Base-by-base conservation (phyloP, 1,140 invertebrate species). In the Agrilus planipennis region DNA sequence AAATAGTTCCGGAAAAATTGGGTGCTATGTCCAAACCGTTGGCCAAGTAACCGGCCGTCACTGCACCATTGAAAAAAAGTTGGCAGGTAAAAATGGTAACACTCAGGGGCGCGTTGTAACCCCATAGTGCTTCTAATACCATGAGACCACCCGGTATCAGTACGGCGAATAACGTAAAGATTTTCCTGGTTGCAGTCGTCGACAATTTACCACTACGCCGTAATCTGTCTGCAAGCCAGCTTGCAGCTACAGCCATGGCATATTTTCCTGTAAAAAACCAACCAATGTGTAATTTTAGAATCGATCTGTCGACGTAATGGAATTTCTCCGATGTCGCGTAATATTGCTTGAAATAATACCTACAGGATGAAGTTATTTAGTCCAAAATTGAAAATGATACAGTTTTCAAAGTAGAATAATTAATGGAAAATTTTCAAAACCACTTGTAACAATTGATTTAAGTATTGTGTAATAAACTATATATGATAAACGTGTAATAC, bases 21-120 rank as follows among this genome's bases (percentile, higher is more conserved):
- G 86, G 87, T 2, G 88, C 88, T 52, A 93, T 89, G 53, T 92
- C 88, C 27, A 90, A 65, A 16, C 84, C 84, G 56, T 91, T 93
- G 38, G 88, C 81, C 15, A 91, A 69, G 60, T 88, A 91, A 3
- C 88, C 88, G 21, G 81, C 84, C 1, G 85, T 89, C 6, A 89
- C 84, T 0, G 76, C 81, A 11, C 87, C 88, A 52, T 84, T 87
- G 46, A 89, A 76, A 16, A 87, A 89, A 1, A 89, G 55, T 0
- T 77, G 77, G 4, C 75, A 53, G 0, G 84, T 87, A 52, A 89
- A 85, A 41, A 88, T 79, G 1, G 69, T 62, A 9, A 87, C 76
- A 0, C 84, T 79, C 45, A 76, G 70, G 11, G 67, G 54, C n/a
- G 75, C 69, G 58, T 81, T 70, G 50, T 75, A 69, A 10, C 81